Evolutionary conservation across 2,797 vertebrate species (phyloP).

Genomic region (Podarcis siculus): DNA sequence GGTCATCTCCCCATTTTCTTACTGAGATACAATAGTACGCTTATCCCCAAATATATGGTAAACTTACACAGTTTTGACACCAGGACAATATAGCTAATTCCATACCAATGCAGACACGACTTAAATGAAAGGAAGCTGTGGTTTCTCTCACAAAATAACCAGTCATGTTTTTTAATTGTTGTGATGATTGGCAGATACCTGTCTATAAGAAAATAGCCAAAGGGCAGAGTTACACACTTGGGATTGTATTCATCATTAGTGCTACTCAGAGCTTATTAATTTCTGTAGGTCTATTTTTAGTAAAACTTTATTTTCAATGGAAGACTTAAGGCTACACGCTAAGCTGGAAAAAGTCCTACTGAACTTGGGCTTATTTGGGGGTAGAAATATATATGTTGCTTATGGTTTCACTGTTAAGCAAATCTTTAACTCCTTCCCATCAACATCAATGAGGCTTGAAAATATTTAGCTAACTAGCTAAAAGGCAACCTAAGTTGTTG

Average conservation of each 20-base stretch:
- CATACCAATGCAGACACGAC: neutral
- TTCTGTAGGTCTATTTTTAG: neutral
- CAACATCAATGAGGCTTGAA: neutral
- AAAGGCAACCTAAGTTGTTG: no score
- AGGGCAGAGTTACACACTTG: neutral
- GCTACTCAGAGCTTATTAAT: no score
- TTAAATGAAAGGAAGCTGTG: neutral
- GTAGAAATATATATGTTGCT: no score
- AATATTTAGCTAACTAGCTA: neutral
- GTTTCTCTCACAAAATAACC: neutral
- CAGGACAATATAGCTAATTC: neutral
- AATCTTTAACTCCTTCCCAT: neutral
- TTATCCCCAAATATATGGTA: neutral
- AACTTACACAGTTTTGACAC: neutral
- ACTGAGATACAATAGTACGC: neutral
- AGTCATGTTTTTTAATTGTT: neutral
- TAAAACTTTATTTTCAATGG: neutral
- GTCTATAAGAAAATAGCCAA: neutral
- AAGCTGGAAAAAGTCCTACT: no score
- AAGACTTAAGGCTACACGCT: neutral
- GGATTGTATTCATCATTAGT: no score
- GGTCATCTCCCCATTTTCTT: neutral
- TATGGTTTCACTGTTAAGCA: no score
- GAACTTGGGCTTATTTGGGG: no score
- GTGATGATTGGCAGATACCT: neutral